Base-by-base conservation (phyloP, 2,888 invertebrate genomes). In the Drosophila vallismaia region DNA sequence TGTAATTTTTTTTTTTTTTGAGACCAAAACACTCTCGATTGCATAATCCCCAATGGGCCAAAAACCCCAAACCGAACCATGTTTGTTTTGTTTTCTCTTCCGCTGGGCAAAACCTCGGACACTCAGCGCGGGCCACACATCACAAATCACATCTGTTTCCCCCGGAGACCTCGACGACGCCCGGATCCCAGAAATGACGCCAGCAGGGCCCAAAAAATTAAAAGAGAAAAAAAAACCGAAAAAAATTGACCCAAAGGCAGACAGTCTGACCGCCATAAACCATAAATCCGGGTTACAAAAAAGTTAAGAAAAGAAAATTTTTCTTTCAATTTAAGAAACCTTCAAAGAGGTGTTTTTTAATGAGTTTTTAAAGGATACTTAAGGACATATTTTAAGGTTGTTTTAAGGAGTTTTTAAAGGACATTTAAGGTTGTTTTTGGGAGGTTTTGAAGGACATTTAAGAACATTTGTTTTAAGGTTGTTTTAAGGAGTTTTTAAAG, bases 51-150 rank as follows among this genome's bases (percentile, higher is more conserved):
- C 67, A 63, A 63, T 68, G 68, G 45, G 63, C 68, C 63, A 29
- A 66, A 67, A 52, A 36, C 33, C 52, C 49, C 19, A 19, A 19
- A 7, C 66, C 28, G 28, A 28, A 6, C 28, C 28, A 28, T 28
- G 50, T 59, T 62, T 44, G 46, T 72, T 51, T 51, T 68, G 51
- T 48, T 69, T 53, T 72, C 38, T 63, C 54, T 66, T 70, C 68
- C 69, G 63, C 67, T 55, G 69, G 69, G 69, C 69, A 28, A 72
- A 69, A 69, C 73, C 73, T 72, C 72, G 53, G 64, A 51, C 60
- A 66, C 33, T 51, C 68, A 38, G 44, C 14, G 10, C 33, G n/a
- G 36, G 36, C n/a, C 36, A 24, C 44, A 24, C 44, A 44, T 4
- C 44, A 44, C 8, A 44, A 12, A 44, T 3, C 62, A 62, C 64